A percentile compares a stretch with the other conserved stretches of the same genome.
These are phyloP conservation scores for Embiotoca jacksoni DNA, from an alignment of 2,113 vertebrate genomes.

Conservation along the genomic window DNA sequence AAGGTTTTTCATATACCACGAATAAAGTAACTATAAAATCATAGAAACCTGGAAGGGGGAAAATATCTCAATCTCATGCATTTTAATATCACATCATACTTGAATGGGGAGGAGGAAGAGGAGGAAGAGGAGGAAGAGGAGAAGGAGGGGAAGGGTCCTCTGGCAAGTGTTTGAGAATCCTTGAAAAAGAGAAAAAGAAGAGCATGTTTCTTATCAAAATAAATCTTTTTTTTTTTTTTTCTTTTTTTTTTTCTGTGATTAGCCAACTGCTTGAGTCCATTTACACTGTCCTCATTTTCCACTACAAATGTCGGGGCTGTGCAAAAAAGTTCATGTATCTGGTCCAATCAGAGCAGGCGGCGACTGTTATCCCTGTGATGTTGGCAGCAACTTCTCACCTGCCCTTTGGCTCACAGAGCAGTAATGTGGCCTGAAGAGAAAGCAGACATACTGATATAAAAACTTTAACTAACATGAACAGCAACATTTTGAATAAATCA, in stretches of 20 bases:
- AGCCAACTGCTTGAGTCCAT: constrained; percentile 79
- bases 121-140: background rate
- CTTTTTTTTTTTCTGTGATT: constrained; percentile 78
- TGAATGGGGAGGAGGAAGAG: constrained; percentile 15
- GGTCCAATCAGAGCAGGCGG: constrained; percentile 95
- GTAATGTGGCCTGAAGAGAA: constrained; percentile 50
- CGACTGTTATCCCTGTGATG: constrained; percentile 90
- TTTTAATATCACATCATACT: constrained; percentile 88
- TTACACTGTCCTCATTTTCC: constrained; percentile 91
- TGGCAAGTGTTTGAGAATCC: constrained; percentile 87
- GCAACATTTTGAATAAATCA: too few species aligned
- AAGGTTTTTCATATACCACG: constrained; percentile 63
- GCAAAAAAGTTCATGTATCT: constrained; percentile 95
- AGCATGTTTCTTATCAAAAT: constrained; percentile 94
- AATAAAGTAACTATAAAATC: constrained; percentile 84
- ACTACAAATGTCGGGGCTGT: constrained; percentile 95
- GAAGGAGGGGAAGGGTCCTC: constrained; percentile 43
- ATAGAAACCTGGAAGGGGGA: constrained; percentile 71
- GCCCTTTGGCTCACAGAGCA: constrained; percentile 56
- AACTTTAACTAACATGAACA: too few species aligned
- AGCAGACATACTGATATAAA: background rate
- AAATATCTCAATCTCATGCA: constrained; percentile 88
- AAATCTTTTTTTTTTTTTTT: constrained; percentile 85
- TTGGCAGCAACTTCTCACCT: constrained; percentile 61
- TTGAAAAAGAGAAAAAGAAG: constrained; percentile 91